These are phyloP conservation scores for Habropoda laboriosa DNA, from an alignment of 1,140 invertebrate species.

Conservation along the genomic window DNA sequence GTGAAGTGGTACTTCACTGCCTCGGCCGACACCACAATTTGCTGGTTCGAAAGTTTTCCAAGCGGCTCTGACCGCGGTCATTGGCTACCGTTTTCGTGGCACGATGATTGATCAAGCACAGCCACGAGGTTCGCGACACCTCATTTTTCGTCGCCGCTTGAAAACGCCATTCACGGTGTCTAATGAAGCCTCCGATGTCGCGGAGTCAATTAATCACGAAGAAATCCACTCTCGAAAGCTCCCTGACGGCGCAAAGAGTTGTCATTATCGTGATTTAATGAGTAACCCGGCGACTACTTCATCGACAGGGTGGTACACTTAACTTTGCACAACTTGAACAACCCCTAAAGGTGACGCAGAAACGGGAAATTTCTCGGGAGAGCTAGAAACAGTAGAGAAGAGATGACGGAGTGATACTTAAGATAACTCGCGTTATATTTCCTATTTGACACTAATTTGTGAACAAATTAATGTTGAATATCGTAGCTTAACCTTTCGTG, in stretches of 20 bases:
- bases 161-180: slow-evolving; percentile 6
- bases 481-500: too few relatives aligned
- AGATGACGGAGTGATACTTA: too few relatives aligned
- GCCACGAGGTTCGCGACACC: slow-evolving; percentile 54
- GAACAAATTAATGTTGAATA: too few relatives aligned
- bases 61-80: slow-evolving; percentile 28
- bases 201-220: neutral
- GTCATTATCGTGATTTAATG: neutral
- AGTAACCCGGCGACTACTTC: neutral
- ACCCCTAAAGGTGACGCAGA: too few relatives aligned
- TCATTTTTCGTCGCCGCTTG: slow-evolving; percentile 53
- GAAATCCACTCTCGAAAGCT: neutral
- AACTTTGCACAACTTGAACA: neutral
- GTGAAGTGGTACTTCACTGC: slow-evolving; percentile 53
- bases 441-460: too few relatives aligned
- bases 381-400: too few relatives aligned
- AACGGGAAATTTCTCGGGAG: too few relatives aligned
- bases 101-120: slow-evolving; percentile 60
- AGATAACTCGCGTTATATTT: too few relatives aligned
- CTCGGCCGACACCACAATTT: slow-evolving; percentile 47
- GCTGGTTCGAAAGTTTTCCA: slow-evolving; percentile 56
- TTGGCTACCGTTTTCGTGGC: slow-evolving; percentile 51
- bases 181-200: slow-evolving; percentile 20
- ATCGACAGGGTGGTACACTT: neutral
- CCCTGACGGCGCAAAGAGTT: neutral